Evolutionary conservation across 2,888 invertebrate genomes (phyloP).

Genomic region (Aphidoletes aphidimyza): DNA sequence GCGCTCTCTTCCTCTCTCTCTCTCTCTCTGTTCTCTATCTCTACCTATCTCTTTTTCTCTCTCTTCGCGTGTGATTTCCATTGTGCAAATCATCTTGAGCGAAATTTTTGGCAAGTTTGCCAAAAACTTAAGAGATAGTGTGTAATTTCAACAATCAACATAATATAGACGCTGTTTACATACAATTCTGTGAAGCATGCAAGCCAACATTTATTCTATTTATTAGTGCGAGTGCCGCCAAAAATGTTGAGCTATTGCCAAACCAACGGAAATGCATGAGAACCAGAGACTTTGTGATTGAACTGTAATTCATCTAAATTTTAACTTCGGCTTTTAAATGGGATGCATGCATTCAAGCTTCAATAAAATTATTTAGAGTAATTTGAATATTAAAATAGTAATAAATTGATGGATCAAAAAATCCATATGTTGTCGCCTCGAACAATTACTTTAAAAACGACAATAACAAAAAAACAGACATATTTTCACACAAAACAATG

Average conservation of each 20-base stretch:
- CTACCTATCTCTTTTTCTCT: neutral
- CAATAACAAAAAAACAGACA: too few species aligned
- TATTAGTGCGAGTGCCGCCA: constrained; percentile 1
- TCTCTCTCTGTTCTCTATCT: too few species aligned
- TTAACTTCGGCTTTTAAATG: too few species aligned
- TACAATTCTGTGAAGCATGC: constrained; percentile 10
- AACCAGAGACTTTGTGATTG: neutral
- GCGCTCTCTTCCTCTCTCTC: neutral
- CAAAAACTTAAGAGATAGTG: neutral
- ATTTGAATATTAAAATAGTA: too few species aligned
- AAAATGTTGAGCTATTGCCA: neutral
- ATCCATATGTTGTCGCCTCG: too few species aligned
- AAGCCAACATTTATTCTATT: constrained; percentile 15
- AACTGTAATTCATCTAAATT: too few species aligned
- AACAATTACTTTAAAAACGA: too few species aligned
- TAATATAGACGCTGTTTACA: constrained; percentile 25
- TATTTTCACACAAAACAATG: too few species aligned
- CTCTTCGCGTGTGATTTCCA: neutral
- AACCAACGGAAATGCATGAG: neutral
- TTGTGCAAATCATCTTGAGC: neutral
- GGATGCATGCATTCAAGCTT: too few species aligned
- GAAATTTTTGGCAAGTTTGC: neutral
- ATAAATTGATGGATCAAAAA: too few species aligned
- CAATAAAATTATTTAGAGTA: too few species aligned
- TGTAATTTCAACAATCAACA: constrained; percentile 39